Evolutionary conservation across 2,888 invertebrate species (phyloP).

Genomic region (Andrena dorsata): DNA sequence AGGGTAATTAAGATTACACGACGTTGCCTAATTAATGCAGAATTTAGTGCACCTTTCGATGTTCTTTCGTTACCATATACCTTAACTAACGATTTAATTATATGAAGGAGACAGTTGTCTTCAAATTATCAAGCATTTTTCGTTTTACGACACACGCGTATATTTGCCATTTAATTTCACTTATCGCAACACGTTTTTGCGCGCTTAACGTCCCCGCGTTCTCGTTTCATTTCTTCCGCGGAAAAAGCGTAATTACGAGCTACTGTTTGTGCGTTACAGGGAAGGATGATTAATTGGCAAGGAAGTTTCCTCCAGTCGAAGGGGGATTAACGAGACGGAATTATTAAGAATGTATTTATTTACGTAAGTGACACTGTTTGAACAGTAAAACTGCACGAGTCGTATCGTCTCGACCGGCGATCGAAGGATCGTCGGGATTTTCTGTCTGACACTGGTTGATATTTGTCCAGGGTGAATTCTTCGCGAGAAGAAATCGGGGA

Average conservation of each 20-base stretch:
- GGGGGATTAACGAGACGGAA: neutral
- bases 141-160: too few species aligned
- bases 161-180: neutral
- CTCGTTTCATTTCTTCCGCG: neutral
- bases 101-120: neutral
- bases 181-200: neutral
- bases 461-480: constrained; percentile 64
- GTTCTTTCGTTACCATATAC: neutral
- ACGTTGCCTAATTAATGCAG: neutral
- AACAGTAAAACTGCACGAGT: neutral
- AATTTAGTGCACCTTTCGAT: neutral
- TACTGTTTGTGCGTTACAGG: neutral
- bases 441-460: constrained; percentile 68
- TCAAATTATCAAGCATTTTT: neutral
- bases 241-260: neutral
- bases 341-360: constrained; percentile 24
- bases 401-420: neutral
- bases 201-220: neutral
- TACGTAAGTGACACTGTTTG: neutral
- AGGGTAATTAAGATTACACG: neutral
- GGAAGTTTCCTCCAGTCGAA: neutral
- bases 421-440: neutral
- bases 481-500: neutral
- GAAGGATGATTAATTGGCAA: neutral
- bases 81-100: neutral